These are phyloP conservation scores for Vollenhovia emeryi DNA, from an alignment of 1,140 invertebrate species.

Conservation along the genomic window DNA sequence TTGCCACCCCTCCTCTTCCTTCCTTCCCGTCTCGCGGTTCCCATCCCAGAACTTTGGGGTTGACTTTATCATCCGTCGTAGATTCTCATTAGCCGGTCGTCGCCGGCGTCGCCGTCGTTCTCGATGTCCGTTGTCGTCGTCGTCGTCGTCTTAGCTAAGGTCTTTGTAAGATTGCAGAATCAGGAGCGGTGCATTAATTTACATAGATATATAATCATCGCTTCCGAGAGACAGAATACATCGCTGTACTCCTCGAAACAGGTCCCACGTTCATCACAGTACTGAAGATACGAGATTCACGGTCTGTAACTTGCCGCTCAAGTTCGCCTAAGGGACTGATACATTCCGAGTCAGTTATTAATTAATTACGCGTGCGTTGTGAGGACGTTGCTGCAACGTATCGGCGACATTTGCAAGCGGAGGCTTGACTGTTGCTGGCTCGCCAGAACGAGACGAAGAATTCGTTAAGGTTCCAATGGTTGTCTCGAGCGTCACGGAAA, in stretches of 20 bases:
- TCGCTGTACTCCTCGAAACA: not conserved
- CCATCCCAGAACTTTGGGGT: conserved; percentile 70
- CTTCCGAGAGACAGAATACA: not conserved
- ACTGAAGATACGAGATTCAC: not conserved
- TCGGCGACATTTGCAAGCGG: not conserved
- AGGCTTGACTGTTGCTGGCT: not conserved
- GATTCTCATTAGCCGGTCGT: conserved; percentile 79
- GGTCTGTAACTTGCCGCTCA: conserved; percentile 16
- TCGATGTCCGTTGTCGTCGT: conserved; percentile 55
- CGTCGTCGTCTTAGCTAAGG: conserved; percentile 27
- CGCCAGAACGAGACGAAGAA: conserved; percentile 7
- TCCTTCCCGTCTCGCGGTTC: conserved; percentile 59
- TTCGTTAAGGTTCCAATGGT: not conserved
- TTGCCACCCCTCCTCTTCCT: conserved; percentile 58
- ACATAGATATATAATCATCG: conserved; percentile 31
- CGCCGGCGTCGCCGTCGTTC: conserved; percentile 56
- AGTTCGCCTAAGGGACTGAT: conserved; percentile 6
- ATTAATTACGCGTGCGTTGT: conserved; percentile 30
- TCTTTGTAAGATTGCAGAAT: conserved; percentile 6
- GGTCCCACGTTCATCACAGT: not conserved
- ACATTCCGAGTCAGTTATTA: conserved; percentile 13
- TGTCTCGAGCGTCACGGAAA: conserved; percentile 32
- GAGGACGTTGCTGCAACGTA: not conserved
- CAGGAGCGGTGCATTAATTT: conserved; percentile 29
- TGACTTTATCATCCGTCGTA: conserved; percentile 77